phyloP scores from a whole-genome alignment of 2,888 invertebrate genomes.

The Drosophila robusta region DNA sequence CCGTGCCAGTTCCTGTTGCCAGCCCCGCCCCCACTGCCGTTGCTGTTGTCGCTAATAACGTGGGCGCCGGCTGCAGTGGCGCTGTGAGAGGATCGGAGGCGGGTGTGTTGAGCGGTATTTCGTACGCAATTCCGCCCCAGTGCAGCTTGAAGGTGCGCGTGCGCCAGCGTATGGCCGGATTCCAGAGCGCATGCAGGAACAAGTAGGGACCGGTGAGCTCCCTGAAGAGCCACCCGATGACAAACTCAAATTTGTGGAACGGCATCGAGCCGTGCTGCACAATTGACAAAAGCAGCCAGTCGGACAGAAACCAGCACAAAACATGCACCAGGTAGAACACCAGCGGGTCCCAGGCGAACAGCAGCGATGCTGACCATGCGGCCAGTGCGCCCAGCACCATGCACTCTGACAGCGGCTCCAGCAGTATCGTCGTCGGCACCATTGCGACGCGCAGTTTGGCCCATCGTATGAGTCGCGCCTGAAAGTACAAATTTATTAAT shows the following conservation, averaged over 20 bases:
- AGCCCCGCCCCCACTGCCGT: not conserved
- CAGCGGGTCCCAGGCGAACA: constrained; percentile 95
- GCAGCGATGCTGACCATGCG: constrained; percentile 92
- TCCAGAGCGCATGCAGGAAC: constrained; percentile 93
- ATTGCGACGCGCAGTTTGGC: constrained; percentile 97
- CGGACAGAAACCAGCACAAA: constrained; percentile 97
- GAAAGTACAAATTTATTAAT: constrained; percentile 75
- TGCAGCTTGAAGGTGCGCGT: constrained; percentile 95
- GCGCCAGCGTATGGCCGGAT: constrained; percentile 97
- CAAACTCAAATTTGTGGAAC: constrained; percentile 97
- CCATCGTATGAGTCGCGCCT: constrained; percentile 95
- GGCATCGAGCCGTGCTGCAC: constrained; percentile 97
- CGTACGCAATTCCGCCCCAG: constrained; percentile 98
- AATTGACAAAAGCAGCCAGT: constrained; percentile 95
- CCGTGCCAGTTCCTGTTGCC: not conserved
- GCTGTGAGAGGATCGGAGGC: constrained; percentile 41
- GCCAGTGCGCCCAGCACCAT: constrained; percentile 96
- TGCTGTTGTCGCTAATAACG: constrained; percentile 43
- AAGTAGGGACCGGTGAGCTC: constrained; percentile 96
- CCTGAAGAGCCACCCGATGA: constrained; percentile 97
- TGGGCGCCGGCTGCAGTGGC: constrained; percentile 64
- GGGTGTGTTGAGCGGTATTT: constrained; percentile 87
- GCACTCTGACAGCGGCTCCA: constrained; percentile 98
- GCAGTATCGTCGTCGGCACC: constrained; percentile 94
- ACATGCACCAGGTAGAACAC: constrained; percentile 97